Evolutionary conservation across 2,797 vertebrate species (phyloP).

Genomic region (Danio aesculapii): DNA sequence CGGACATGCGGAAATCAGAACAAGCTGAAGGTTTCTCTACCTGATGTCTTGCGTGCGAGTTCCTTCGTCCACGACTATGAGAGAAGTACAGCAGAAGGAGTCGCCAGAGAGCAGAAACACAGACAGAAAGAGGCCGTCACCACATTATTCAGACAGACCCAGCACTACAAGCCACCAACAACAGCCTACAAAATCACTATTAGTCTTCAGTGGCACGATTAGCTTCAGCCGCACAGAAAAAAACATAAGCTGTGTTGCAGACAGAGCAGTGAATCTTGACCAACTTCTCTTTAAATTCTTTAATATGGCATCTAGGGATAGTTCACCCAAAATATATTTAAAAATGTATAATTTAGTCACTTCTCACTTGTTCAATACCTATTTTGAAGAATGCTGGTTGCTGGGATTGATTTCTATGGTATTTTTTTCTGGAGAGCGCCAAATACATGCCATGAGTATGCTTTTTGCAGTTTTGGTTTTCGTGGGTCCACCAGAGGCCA

Average conservation of each 20-base stretch:
- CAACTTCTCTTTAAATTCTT: no score
- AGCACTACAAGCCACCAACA: slow-evolving; percentile 58
- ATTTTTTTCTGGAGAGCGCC: no score
- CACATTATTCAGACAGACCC: slow-evolving; percentile 58
- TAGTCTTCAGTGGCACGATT: slow-evolving; percentile 37
- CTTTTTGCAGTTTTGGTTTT: no score
- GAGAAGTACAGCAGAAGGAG: slow-evolving; percentile 73
- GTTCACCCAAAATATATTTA: no score
- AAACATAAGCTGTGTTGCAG: slow-evolving; percentile 32
- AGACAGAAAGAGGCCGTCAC: slow-evolving; percentile 75
- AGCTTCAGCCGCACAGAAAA: slow-evolving; percentile 35
- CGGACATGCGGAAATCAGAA: slow-evolving; percentile 54
- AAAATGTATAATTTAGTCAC: no score
- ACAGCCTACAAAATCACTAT: slow-evolving; percentile 47
- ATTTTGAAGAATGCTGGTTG: no score
- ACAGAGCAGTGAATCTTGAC: background rate
- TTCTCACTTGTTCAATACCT: no score
- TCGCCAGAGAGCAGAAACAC: slow-evolving; percentile 77
- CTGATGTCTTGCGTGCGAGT: slow-evolving; percentile 97
- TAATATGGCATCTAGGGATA: no score
- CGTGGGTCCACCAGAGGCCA: no score
- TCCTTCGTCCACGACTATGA: slow-evolving; percentile 97
- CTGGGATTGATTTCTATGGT: no score
- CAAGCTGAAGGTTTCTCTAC: slow-evolving; percentile 79
- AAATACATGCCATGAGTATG: no score